Evolutionary conservation across 2,113 vertebrate genomes (phyloP).

Genomic region (Bos indicus): DNA sequence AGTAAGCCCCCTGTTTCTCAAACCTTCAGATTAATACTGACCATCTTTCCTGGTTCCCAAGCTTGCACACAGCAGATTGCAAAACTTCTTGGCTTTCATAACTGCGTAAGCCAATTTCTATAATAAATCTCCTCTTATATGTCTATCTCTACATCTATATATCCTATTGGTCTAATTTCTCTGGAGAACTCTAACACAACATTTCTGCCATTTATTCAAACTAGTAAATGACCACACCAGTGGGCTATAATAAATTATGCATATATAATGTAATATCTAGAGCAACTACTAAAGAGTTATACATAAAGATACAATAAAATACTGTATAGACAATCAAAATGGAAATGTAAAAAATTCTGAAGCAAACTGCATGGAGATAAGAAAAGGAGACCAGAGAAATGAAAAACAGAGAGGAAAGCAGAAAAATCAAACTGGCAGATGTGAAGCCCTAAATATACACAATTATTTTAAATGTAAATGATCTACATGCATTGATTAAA

Average conservation of each 20-base stretch:
- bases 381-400: neutral
- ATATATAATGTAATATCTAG: neutral
- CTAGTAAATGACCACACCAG: neutral
- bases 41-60: neutral
- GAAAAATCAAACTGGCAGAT: neutral
- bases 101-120: neutral
- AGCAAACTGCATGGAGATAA: neutral
- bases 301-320: neutral
- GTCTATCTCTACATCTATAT: neutral
- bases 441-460: neutral
- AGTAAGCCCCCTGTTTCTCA: neutral
- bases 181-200: neutral
- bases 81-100: neutral
- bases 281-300: neutral
- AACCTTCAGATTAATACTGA: neutral
- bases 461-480: neutral
- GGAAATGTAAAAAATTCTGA: neutral
- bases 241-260: neutral
- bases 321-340: neutral
- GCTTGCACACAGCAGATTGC: neutral
- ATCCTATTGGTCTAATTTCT: neutral
- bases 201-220: neutral
- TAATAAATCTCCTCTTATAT: neutral
- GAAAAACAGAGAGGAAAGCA: neutral
- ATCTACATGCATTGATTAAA: neutral